These are phyloP conservation scores for Recurvirostra avosetta DNA, from an alignment of 2,113 vertebrate species.

Conservation along the genomic window DNA sequence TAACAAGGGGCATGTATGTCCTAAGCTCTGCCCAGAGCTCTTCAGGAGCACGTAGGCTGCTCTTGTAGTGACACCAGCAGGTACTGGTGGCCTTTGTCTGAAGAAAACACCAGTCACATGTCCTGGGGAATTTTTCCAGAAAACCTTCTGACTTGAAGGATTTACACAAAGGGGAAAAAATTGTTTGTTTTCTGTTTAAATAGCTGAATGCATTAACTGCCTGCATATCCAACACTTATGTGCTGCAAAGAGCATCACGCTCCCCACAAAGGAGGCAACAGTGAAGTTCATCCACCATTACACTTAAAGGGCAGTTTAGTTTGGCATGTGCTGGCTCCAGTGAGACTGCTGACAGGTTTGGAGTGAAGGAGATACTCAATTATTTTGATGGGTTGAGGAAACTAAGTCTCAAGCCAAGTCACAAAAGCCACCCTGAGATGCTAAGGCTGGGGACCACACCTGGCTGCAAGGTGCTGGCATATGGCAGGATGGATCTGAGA, in stretches of 20 bases:
- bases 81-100: neutral
- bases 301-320: neutral
- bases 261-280: neutral
- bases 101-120: neutral
- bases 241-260: neutral
- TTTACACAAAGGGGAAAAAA: neutral
- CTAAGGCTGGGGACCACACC: neutral
- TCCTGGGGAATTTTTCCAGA: neutral
- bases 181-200: neutral
- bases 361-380: neutral
- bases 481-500: neutral
- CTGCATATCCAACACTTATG: neutral
- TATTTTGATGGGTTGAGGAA: neutral
- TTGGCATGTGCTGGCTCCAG: neutral
- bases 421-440: neutral
- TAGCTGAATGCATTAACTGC: neutral
- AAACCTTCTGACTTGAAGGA: neutral
- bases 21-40: neutral
- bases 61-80: neutral
- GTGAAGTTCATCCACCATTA: neutral
- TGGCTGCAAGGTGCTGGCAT: neutral
- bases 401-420: neutral
- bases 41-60: neutral
- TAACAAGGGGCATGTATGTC: fast-evolving
- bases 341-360: neutral